Conservation (phyloP, 2,888 invertebrate genomes). For the Anarsia innoxiella region DNA sequence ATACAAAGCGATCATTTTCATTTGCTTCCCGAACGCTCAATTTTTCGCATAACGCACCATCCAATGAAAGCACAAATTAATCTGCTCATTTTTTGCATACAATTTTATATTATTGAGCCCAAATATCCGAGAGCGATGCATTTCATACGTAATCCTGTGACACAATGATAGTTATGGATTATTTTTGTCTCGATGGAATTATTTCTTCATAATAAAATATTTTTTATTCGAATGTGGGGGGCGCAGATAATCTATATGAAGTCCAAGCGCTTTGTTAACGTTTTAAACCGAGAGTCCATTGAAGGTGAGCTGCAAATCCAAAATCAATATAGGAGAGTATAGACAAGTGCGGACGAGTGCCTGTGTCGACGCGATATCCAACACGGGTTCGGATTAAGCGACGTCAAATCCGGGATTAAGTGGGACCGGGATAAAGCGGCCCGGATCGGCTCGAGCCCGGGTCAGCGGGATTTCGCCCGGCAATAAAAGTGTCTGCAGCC, state of each 20-base stretch:
- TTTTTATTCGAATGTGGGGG: conserved; percentile 18
- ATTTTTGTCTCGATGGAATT: conserved; percentile 58
- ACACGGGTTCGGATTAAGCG: conserved; percentile 80
- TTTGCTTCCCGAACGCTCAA: conserved; percentile 61
- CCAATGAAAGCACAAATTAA: conserved; percentile 73
- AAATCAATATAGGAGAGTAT: conserved; percentile 57
- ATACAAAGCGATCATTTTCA: conserved; percentile 63
- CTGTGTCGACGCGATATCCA: conserved; percentile 78
- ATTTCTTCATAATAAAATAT: conserved; percentile 53
- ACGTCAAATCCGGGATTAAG: conserved; percentile 76
- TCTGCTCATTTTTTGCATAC: conserved; percentile 73
- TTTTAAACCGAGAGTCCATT: conserved; percentile 28
- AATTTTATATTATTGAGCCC: conserved; percentile 69
- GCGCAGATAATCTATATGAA: conserved; percentile 37
- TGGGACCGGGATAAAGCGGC: conserved; percentile 64
- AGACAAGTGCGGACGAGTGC: conserved; percentile 55
- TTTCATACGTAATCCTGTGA: conserved; percentile 59
- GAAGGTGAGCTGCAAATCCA: conserved; percentile 48
- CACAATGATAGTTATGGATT: conserved; percentile 63
- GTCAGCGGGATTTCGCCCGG: conserved; percentile 69
- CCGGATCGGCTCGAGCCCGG: conserved; percentile 61
- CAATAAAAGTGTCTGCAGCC: conserved; percentile 77
- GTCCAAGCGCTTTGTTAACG: conserved; percentile 40
- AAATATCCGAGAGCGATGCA: conserved; percentile 62
- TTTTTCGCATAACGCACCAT: conserved; percentile 72